Conservation (phyloP, 1,140 invertebrate genomes). For the Drosophila yakuba region DNA sequence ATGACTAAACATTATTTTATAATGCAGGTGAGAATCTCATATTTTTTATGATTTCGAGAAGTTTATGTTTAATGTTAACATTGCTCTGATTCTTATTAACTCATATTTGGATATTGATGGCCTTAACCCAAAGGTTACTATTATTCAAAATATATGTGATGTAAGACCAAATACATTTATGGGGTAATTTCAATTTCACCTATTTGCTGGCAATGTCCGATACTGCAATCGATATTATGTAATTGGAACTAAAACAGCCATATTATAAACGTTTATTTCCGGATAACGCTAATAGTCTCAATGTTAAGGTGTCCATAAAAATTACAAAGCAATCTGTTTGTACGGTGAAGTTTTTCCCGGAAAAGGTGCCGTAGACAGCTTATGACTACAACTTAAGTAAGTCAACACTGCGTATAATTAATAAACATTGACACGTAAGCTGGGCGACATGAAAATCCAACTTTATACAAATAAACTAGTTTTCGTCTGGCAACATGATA, state of each 20-base stretch:
- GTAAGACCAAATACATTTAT: no score
- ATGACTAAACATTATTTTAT: conserved; percentile 85
- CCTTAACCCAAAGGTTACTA: neutral
- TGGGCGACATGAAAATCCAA: neutral
- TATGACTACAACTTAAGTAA: neutral
- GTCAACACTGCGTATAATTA: neutral
- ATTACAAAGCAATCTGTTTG: neutral
- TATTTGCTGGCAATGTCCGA: no score
- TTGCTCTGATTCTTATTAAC: neutral
- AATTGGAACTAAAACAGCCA: neutral
- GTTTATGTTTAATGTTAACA: neutral
- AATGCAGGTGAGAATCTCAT: conserved; percentile 86
- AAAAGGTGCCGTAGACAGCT: neutral
- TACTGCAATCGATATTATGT: neutral
- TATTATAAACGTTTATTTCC: neutral
- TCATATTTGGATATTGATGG: neutral
- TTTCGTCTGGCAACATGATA: neutral
- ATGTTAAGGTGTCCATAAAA: neutral
- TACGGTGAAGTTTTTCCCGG: neutral
- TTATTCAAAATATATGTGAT: neutral
- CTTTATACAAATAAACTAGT: neutral
- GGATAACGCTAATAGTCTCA: no score
- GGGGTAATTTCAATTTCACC: no score
- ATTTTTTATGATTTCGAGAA: no score
- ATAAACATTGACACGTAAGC: conserved; percentile 2